Evolutionary conservation across 1,140 invertebrate genomes (phyloP), one percentile per base, ranked within the genome.

Genomic region (Schlechtendalia chinensis): DNA sequence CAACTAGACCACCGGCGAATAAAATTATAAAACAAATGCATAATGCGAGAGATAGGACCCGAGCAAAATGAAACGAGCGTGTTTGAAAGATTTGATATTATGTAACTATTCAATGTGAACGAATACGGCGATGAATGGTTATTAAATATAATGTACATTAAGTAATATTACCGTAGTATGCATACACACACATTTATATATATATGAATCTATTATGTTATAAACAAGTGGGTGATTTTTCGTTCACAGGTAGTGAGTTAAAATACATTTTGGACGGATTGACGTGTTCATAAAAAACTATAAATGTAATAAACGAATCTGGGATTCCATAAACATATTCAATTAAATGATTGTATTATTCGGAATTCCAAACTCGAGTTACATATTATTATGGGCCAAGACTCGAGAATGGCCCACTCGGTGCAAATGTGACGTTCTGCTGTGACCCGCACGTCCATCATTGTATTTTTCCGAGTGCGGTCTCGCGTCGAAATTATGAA

Each of bases 121-220:
- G 39, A 63, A 29, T 29, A 63, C 27, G 59, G 29, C 27, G 59
- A 63, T 63, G 59, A 63, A 63, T 63, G 59, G 59, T 29, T 63
- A 32, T 63, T 24, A 63, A 63, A 63, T 63, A 63, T 12, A 12
- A 63, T 11, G 17, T 29, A n/a, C 5, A n/a, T 65, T 65, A 39
- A 39, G 61, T 65, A 65, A 39, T 39, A 39, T 5, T 39, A 11
- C 19, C 17, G 56, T 59, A 24, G 12, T 24, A 11, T n/a, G n/a
- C n/a, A n/a, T n/a, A n/a, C n/a, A n/a, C n/a, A n/a, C n/a, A n/a
- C n/a, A n/a, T n/a, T n/a, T n/a, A n/a, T 59, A 61, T 61, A 27
- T 61, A 27, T 61, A 17, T 29, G 27, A 16, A 5, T 24, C 12
- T 17, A 29, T 16, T 50, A n/a, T n/a, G n/a, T n/a, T 50, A 50